phyloP scores from a whole-genome alignment of 2,797 vertebrate species.

The Bradypodion ventrale region DNA sequence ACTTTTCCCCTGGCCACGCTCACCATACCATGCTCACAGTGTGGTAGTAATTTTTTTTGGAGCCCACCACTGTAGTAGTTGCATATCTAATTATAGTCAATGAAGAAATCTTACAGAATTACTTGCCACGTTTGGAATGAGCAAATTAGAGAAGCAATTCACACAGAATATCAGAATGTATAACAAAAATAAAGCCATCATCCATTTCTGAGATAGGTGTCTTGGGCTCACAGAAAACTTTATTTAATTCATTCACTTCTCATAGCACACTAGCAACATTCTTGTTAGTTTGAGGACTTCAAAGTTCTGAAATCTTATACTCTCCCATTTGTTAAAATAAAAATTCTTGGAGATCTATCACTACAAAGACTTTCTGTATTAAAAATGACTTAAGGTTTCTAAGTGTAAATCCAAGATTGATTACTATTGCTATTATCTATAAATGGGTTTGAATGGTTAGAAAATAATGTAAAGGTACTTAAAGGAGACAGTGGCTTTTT shows the following conservation, averaged over 20 bases:
- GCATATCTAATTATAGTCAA: not conserved
- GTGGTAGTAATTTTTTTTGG: too few relatives aligned
- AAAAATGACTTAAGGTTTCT: conserved; percentile 24
- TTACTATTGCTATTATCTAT: conserved; percentile 47
- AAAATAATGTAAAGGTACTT: conserved; percentile 47
- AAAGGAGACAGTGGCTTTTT: conserved; percentile 24
- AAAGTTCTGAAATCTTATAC: conserved; percentile 29
- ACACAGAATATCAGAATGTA: too few relatives aligned
- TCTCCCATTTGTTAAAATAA: conserved; percentile 37
- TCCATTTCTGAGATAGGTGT: too few relatives aligned
- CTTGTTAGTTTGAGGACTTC: conserved; percentile 12
- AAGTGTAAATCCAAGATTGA: conserved; percentile 42
- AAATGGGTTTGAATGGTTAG: conserved; percentile 50
- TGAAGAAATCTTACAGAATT: not conserved
- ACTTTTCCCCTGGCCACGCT: too few relatives aligned
- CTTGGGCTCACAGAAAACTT: too few relatives aligned
- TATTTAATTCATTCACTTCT: not conserved
- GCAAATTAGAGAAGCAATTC: not conserved
- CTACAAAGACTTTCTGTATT: conserved; percentile 37
- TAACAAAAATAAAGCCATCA: too few relatives aligned
- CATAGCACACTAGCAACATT: not conserved
- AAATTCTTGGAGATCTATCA: conserved; percentile 48
- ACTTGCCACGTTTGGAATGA: not conserved
- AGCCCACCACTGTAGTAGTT: too few relatives aligned
- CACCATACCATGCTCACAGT: too few relatives aligned